Conservation (phyloP, 2,113 vertebrate genomes). For the Ceyx melanurus region DNA sequence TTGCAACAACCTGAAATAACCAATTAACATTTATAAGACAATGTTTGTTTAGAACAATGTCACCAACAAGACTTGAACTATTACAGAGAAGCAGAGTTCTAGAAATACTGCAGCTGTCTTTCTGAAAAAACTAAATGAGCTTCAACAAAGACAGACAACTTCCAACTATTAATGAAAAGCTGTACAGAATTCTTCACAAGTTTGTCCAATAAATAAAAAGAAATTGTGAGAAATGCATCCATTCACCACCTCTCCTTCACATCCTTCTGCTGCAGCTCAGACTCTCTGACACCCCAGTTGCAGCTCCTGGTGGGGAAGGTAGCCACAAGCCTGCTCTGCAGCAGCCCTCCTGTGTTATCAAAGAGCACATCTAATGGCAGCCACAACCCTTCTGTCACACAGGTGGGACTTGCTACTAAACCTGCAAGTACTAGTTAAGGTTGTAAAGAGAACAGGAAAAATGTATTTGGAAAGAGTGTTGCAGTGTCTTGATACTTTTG, state of each 20-base stretch:
- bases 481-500: neutral
- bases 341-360: neutral
- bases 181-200: neutral
- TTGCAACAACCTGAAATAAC: slow-evolving; percentile 90
- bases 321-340: neutral
- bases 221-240: neutral
- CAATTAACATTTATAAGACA: neutral
- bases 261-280: neutral
- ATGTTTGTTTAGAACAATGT: neutral
- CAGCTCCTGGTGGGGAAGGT: neutral
- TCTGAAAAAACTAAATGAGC: neutral
- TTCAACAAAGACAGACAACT: neutral
- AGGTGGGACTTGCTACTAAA: neutral
- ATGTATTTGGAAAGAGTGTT: neutral
- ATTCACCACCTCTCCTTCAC: neutral
- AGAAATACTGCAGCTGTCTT: neutral
- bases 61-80: neutral
- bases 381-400: neutral
- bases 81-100: neutral
- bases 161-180: neutral
- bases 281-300: neutral
- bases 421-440: neutral
- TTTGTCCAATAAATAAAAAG: neutral
- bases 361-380: neutral
- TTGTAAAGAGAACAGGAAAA: neutral